These are phyloP conservation scores for Parasteatoda tepidariorum DNA, from an alignment of 1,140 invertebrate genomes.

Conservation along the genomic window DNA sequence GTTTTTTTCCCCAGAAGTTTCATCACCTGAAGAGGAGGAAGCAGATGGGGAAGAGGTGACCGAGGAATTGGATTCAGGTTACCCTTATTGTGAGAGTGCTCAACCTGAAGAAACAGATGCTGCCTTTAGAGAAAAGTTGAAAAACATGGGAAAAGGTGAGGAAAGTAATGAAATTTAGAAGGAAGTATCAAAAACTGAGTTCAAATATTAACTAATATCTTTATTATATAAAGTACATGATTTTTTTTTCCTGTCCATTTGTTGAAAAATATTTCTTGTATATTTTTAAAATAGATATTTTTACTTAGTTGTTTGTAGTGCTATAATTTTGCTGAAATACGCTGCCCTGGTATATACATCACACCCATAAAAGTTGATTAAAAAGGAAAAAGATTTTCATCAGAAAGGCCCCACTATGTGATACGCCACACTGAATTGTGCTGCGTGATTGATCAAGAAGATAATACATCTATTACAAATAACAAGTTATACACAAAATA, in stretches of 20 bases:
- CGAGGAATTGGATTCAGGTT: constrained; percentile 32
- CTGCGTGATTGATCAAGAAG: too few species aligned
- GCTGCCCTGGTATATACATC: too few species aligned
- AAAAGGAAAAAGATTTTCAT: too few species aligned
- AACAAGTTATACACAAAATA: too few species aligned
- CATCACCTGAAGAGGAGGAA: constrained; percentile 29
- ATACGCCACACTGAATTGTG: too few species aligned
- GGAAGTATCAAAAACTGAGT: neutral
- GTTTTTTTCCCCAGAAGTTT: constrained; percentile 29
- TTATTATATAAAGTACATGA: neutral
- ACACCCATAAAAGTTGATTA: too few species aligned
- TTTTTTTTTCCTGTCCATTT: neutral
- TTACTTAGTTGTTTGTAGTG: too few species aligned
- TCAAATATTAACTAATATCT: too few species aligned
- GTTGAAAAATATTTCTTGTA: neutral
- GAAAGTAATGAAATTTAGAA: neutral
- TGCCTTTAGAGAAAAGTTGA: constrained; percentile 82
- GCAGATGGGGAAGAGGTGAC: neutral
- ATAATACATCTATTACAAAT: too few species aligned
- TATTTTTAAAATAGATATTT: neutral
- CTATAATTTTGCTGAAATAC: too few species aligned
- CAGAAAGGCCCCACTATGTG: too few species aligned
- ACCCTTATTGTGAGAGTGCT: constrained; percentile 58
- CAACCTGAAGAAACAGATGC: constrained; percentile 78
- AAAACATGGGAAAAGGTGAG: constrained; percentile 87